Conservation (phyloP, 1,140 invertebrate species). For the Drosophila murphyi region DNA sequence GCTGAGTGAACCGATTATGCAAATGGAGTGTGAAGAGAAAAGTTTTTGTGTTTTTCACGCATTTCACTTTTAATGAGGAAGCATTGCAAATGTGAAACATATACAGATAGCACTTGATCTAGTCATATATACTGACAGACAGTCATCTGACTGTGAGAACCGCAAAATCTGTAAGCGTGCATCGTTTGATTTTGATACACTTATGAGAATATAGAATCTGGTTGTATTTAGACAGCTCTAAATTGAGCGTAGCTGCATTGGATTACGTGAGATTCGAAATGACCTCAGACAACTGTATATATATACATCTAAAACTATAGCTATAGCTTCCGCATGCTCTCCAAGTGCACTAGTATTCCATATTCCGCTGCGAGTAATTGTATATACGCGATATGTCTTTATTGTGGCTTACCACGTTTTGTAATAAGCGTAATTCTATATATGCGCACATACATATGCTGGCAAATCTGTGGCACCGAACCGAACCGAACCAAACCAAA, state of each 20-base stretch:
- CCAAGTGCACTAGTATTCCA: too few relatives aligned
- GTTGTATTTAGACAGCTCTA: neutral
- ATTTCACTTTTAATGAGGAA: neutral
- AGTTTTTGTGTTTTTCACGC: neutral
- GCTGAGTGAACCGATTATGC: neutral
- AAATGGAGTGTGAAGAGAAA: neutral
- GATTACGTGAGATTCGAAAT: constrained; percentile 18
- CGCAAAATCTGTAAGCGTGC: constrained; percentile 4
- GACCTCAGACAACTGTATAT: constrained; percentile 2
- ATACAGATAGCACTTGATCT: neutral
- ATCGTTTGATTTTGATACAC: neutral
- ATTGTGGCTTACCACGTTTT: constrained; percentile 79
- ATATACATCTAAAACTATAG: neutral
- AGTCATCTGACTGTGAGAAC: neutral
- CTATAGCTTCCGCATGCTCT: neutral
- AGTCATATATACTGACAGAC: neutral
- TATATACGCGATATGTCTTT: constrained; percentile 50
- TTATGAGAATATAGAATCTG: constrained; percentile 3
- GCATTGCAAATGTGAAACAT: neutral
- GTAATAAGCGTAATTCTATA: constrained; percentile 82
- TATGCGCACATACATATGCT: constrained; percentile 37
- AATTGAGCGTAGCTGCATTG: constrained; percentile 8
- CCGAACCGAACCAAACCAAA: neutral
- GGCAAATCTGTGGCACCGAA: neutral
- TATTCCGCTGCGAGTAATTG: constrained; percentile 17